Percentiles rank a stretch among this genome's conserved stretches.
These are phyloP conservation scores for Lemur catta DNA, from an alignment of 2,797 vertebrate genomes.

Conservation along the genomic window DNA sequence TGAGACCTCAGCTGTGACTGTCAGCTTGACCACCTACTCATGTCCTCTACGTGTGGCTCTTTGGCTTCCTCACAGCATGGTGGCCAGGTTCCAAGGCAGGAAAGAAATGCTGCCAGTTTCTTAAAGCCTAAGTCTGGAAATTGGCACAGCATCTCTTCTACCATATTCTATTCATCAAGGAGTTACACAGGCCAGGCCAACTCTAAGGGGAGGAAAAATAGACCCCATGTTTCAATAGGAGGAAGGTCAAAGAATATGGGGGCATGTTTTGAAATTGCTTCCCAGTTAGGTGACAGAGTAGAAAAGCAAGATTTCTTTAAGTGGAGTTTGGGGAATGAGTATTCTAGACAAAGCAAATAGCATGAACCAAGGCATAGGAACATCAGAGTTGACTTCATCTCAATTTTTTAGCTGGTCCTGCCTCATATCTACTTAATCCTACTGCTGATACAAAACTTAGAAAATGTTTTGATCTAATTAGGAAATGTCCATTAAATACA, in stretches of 20 bases:
- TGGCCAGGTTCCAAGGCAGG: conserved; percentile 6
- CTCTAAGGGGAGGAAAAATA: neutral
- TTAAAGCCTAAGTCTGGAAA: conserved; percentile 9
- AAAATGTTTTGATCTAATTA: neutral
- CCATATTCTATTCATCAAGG: neutral
- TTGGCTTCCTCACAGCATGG: conserved; percentile 36
- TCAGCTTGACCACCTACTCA: conserved; percentile 7
- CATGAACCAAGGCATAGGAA: neutral
- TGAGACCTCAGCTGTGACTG: neutral
- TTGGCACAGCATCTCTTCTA: neutral
- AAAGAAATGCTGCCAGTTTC: neutral
- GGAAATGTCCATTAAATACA: neutral
- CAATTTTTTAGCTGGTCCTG: neutral
- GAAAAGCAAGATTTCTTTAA: neutral
- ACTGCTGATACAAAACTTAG: neutral
- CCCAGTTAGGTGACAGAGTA: neutral
- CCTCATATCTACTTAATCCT: neutral
- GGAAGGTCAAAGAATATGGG: neutral
- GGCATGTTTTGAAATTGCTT: neutral
- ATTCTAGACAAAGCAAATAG: neutral
- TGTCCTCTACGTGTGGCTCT: neutral
- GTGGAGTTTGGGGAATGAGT: neutral
- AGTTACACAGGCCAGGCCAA: neutral
- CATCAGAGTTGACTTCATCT: neutral
- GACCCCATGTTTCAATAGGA: neutral